Conservation (phyloP, 2,888 invertebrate species). For the Anarsia innoxiella region DNA sequence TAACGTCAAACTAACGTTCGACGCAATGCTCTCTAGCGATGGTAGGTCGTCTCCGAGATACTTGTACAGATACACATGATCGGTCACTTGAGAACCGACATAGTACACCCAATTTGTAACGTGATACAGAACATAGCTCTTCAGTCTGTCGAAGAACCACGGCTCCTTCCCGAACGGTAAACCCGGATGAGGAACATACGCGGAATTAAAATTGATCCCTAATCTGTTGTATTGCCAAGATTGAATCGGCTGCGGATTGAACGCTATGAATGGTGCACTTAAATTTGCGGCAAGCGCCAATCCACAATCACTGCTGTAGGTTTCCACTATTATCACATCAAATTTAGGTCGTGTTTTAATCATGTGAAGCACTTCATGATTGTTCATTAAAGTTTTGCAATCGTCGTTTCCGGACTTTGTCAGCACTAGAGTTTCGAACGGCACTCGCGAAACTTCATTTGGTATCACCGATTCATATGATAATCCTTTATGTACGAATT, state of each 20-base stretch:
- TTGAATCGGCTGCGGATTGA: constrained; percentile 72
- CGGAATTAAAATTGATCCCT: constrained; percentile 69
- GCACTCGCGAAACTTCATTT: constrained; percentile 63
- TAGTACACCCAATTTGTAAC: constrained; percentile 66
- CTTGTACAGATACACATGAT: constrained; percentile 61
- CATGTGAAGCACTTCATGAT: constrained; percentile 71
- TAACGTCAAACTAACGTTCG: constrained; percentile 74
- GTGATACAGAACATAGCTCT: constrained; percentile 55
- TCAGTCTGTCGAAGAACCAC: constrained; percentile 62
- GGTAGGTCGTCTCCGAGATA: constrained; percentile 71
- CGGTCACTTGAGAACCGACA: constrained; percentile 57
- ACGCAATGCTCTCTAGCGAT: constrained; percentile 72
- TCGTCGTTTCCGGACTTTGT: constrained; percentile 68
- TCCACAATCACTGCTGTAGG: constrained; percentile 84
- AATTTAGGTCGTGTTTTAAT: constrained; percentile 68
- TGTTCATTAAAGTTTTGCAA: constrained; percentile 63
- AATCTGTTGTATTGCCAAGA: constrained; percentile 71
- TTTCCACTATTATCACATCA: constrained; percentile 83
- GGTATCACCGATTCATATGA: constrained; percentile 66
- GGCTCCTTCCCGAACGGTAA: constrained; percentile 61
- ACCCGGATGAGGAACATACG: constrained; percentile 59
- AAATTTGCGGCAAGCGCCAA: constrained; percentile 80
- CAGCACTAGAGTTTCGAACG: constrained; percentile 62
- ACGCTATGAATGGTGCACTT: constrained; percentile 77
- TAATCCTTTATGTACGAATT: constrained; percentile 51